Conservation (phyloP, 1,140 invertebrate species). For the Leptinotarsa defecta region DNA sequence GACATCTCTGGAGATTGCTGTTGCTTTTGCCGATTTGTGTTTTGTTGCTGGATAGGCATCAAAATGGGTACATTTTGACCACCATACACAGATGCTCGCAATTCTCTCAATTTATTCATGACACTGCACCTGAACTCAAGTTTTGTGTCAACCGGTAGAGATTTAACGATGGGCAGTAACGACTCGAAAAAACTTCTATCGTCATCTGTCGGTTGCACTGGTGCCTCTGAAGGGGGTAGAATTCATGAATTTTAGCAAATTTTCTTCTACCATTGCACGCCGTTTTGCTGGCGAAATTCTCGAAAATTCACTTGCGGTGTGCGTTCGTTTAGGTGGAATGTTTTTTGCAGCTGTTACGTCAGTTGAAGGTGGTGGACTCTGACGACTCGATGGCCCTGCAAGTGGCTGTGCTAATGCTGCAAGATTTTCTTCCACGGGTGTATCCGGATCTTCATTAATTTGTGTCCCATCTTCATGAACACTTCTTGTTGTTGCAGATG, state of each 20-base stretch:
- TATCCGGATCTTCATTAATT: not conserved
- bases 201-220: conserved; percentile 3
- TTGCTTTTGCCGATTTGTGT: not conserved
- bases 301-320: conserved; percentile 1
- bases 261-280: conserved; percentile 2
- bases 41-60: conserved; percentile 14
- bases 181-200: conserved; percentile 8
- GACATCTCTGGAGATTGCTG: no score
- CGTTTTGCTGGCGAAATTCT: conserved; percentile 10
- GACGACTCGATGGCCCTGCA: not conserved
- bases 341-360: no score
- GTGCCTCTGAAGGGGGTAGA: conserved; percentile 3
- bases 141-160: conserved; percentile 7
- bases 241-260: conserved; percentile 2
- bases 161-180: conserved; percentile 12
- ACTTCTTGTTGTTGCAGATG: conserved; percentile 6
- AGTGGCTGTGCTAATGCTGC: not conserved
- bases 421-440: not conserved
- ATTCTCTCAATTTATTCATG: not conserved
- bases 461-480: not conserved
- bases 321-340: not conserved
- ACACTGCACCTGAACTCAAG: conserved; percentile 7
- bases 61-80: conserved; percentile 13
- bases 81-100: conserved; percentile 1
- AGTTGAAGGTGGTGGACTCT: not conserved